Percentiles rank a stretch among this genome's conserved stretches.
phyloP scores from a whole-genome alignment of 2,888 invertebrate species.

The Caenorhabditis parvicauda region DNA sequence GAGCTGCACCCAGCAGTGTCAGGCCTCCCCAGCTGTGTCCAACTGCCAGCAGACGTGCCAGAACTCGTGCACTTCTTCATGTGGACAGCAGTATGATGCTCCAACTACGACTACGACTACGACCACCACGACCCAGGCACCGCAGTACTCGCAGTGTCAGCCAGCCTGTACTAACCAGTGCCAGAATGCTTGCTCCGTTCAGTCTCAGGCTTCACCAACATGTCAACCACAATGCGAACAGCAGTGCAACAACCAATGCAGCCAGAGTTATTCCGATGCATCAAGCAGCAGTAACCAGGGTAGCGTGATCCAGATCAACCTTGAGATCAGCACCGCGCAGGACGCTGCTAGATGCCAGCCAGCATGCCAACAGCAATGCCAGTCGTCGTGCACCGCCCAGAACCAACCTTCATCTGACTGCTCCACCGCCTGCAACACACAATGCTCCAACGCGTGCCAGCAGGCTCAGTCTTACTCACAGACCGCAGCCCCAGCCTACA shows the following conservation, averaged over 20 bases:
- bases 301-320: constrained; percentile 17
- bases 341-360: constrained; percentile 15
- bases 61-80: constrained; percentile 4
- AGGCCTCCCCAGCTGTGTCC: constrained; percentile 11
- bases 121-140: constrained; percentile 17
- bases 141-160: no score
- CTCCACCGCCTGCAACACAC: constrained; percentile 12
- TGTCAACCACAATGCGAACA: constrained; percentile 22
- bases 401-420: constrained; percentile 14
- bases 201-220: no score
- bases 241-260: constrained; percentile 15
- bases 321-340: constrained; percentile 19
- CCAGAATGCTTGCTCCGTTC: no score
- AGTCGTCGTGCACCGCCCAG: constrained; percentile 12
- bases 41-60: constrained; percentile 15
- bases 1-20: constrained; percentile 26
- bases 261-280: constrained; percentile 9
- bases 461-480: constrained; percentile 18
- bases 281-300: constrained; percentile 7
- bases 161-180: no score
- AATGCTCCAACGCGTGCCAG: constrained; percentile 19
- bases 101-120: constrained; percentile 22
- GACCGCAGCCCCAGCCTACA: constrained; percentile 13
- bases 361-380: constrained; percentile 22
- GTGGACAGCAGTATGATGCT: constrained; percentile 17